Evolutionary conservation across 2,888 invertebrate genomes (phyloP).

Genomic region (Vesta saturnalis): DNA sequence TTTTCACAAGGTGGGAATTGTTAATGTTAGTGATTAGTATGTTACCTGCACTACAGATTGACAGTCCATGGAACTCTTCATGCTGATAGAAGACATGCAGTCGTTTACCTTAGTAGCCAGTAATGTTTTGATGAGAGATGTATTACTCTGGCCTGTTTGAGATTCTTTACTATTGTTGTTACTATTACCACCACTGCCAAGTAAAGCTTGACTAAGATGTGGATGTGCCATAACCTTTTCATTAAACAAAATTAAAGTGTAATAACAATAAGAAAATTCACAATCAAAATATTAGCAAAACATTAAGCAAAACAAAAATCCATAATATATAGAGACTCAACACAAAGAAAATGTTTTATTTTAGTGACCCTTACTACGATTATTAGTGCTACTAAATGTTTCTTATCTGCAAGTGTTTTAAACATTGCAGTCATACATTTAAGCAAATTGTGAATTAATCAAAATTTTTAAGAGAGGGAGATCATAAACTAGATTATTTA

Average conservation of each 20-base stretch:
- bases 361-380: too few species aligned
- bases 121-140: constrained; percentile 91
- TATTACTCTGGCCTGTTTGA: constrained; percentile 66
- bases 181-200: constrained; percentile 57
- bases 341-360: too few species aligned
- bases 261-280: too few species aligned
- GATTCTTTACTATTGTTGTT: constrained; percentile 53
- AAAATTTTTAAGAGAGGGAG: too few species aligned
- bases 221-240: constrained; percentile 69
- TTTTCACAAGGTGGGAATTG: constrained; percentile 4
- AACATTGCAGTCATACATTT: too few species aligned
- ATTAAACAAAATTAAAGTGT: constrained; percentile 37
- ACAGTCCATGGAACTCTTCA: constrained; percentile 64
- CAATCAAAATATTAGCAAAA: too few species aligned
- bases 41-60: constrained; percentile 65
- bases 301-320: too few species aligned
- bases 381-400: too few species aligned
- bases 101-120: constrained; percentile 92
- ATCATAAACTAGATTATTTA: too few species aligned
- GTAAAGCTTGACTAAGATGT: constrained; percentile 69
- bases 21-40: constrained; percentile 53
- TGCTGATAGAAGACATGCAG: constrained; percentile 64
- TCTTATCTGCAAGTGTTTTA: too few species aligned
- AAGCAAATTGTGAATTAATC: too few species aligned
- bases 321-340: too few species aligned